phyloP scores from a whole-genome alignment of 2,113 vertebrate genomes.

The Andinoacara biseriatus region DNA sequence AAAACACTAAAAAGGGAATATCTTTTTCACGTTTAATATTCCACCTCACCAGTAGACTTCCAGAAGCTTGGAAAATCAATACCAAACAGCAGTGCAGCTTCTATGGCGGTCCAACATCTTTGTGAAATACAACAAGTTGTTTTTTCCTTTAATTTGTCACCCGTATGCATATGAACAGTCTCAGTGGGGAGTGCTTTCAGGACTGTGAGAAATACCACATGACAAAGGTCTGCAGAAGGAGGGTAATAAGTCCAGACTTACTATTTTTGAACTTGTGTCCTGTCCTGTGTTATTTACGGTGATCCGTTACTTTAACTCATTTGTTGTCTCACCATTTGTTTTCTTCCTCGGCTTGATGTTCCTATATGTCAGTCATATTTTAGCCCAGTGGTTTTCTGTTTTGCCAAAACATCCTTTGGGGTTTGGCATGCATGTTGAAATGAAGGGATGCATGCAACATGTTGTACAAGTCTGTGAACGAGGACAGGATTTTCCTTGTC shows the following conservation, averaged over 20 bases:
- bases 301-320: background rate
- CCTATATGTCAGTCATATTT: conserved; percentile 39
- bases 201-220: background rate
- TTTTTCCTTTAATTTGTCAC: background rate
- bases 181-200: background rate
- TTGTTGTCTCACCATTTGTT: conserved; percentile 9
- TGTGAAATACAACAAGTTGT: background rate
- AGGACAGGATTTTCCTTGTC: conserved; percentile 17
- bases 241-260: background rate
- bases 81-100: too few species aligned
- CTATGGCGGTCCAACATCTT: too few species aligned
- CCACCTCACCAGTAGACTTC: background rate
- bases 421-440: conserved; percentile 42
- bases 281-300: background rate
- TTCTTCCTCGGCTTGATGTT: conserved; percentile 8
- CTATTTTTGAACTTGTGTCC: background rate
- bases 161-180: background rate
- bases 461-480: conserved; percentile 61
- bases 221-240: background rate
- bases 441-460: conserved; percentile 66
- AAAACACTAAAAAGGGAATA: background rate
- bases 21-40: background rate
- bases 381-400: conserved; percentile 54
- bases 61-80: background rate
- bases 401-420: conserved; percentile 67